Evolutionary conservation across 23 tunicate species (phyloP).

Genomic region (Aplidium turbinatum): DNA sequence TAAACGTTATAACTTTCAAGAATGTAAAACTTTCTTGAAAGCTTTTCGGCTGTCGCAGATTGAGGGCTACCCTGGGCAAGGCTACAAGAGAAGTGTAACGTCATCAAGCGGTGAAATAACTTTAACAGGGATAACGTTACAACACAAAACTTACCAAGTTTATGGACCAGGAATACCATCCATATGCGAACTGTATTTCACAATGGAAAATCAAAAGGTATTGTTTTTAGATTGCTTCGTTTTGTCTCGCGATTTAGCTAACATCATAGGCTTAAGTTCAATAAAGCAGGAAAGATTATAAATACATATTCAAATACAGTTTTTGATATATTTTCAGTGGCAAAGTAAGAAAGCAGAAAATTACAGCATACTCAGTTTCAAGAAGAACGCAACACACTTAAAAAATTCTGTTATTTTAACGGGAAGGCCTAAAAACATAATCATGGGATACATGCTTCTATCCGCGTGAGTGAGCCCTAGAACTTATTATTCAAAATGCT

Average conservation of each 20-base stretch:
- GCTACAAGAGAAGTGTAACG: neutral
- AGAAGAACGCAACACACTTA: neutral
- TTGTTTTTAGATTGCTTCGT: too few species aligned
- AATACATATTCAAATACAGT: too few species aligned
- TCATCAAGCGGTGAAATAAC: neutral
- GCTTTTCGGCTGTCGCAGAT: neutral
- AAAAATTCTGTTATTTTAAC: constrained; percentile 13
- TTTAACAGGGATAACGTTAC: constrained; percentile 5
- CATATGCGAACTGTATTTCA: constrained; percentile 24
- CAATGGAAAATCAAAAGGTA: constrained; percentile 7
- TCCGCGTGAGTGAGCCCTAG: constrained; percentile 40
- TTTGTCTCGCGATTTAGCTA: too few species aligned
- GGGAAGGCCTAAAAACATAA: constrained; percentile 13
- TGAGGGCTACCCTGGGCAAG: constrained; percentile 25
- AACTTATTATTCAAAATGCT: neutral
- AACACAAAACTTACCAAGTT: constrained; percentile 27
- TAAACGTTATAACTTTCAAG: too few species aligned
- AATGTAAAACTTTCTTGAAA: too few species aligned
- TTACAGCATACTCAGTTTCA: constrained; percentile 11
- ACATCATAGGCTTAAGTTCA: too few species aligned
- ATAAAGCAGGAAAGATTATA: too few species aligned
- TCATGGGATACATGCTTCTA: constrained; percentile 30
- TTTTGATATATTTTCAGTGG: constrained; percentile 6
- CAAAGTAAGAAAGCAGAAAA: neutral
- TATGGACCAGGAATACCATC: neutral